Evolutionary conservation across 2,797 vertebrate species (phyloP).

Genomic region (Furcifer pardalis): DNA sequence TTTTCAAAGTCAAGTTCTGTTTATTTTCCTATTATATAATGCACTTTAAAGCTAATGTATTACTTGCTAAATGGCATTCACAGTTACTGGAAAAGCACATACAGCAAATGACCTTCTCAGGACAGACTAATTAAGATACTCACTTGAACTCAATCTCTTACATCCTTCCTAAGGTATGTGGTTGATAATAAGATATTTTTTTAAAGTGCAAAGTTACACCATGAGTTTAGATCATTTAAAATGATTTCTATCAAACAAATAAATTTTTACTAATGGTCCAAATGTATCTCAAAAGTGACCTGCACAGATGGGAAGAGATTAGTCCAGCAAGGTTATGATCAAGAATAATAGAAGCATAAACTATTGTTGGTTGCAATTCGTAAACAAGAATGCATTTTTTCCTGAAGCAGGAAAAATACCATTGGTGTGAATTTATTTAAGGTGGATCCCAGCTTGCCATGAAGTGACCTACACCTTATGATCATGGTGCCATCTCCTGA

Average conservation of each 20-base stretch:
- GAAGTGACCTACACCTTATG: no score
- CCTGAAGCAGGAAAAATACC: no score
- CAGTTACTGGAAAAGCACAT: conserved; percentile 44
- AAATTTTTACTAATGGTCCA: fast-evolving
- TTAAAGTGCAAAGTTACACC: conserved; percentile 11
- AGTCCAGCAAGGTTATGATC: no score
- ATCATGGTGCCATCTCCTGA: no score
- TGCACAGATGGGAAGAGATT: background rate
- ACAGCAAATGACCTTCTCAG: conserved; percentile 27
- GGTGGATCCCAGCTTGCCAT: no score
- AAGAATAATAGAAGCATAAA: no score
- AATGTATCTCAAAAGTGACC: fast-evolving
- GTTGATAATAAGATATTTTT: conserved; percentile 23
- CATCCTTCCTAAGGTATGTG: conserved; percentile 22
- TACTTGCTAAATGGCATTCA: conserved; percentile 28
- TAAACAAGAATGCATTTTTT: no score
- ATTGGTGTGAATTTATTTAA: no score
- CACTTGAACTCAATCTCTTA: conserved; percentile 19
- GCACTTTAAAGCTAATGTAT: conserved; percentile 28
- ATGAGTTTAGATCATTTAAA: background rate
- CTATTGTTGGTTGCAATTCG: no score
- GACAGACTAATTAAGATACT: conserved; percentile 40
- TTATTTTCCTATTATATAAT: conserved; percentile 32
- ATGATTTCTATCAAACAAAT: background rate
- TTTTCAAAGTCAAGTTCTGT: conserved; percentile 13